A percentile compares a stretch with the other conserved stretches of the same genome.
Conservation (phyloP, 2,797 vertebrate species). For the Gadopsis marmoratus region DNA sequence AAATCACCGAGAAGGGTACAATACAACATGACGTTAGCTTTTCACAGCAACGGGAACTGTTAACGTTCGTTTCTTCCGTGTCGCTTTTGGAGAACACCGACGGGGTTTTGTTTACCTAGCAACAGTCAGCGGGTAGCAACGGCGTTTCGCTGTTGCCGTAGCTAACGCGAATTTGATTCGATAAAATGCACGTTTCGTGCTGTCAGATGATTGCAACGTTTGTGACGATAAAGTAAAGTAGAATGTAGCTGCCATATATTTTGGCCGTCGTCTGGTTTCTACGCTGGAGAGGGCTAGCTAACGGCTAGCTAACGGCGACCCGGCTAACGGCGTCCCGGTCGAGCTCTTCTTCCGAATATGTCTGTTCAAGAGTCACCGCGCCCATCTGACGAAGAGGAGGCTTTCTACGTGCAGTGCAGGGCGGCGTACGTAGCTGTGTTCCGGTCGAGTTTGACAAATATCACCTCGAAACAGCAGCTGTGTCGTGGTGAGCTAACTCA, state of each 20-base stretch:
- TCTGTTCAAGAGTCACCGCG: constrained; percentile 68
- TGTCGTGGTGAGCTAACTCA: constrained; percentile 85
- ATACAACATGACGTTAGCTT: fast-evolving
- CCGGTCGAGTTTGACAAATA: constrained; percentile 92
- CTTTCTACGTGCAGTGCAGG: constrained; percentile 90
- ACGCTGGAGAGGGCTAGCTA: background rate
- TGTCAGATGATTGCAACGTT: background rate
- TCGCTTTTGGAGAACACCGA: constrained; percentile 48
- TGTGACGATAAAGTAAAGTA: background rate
- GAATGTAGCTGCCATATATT: background rate
- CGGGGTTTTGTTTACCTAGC: constrained; percentile 77
- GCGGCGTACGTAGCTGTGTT: constrained; percentile 91
- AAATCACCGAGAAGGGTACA: fast-evolving
- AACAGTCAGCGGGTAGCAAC: constrained; percentile 66
- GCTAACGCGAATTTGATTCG: too few species aligned
- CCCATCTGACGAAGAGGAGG: constrained; percentile 86
- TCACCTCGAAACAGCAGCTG: constrained; percentile 91
- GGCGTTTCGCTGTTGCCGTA: background rate
- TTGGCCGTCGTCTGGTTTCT: background rate
- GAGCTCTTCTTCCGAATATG: constrained; percentile 48
- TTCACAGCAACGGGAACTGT: background rate
- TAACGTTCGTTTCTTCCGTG: constrained; percentile 64
- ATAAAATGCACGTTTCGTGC: background rate
- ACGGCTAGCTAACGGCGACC: background rate
- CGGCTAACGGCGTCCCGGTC: constrained; percentile 10